Percentiles rank a stretch among this genome's conserved stretches.
phyloP scores from a whole-genome alignment of 1,140 invertebrate genomes.

The Agrilus planipennis region DNA sequence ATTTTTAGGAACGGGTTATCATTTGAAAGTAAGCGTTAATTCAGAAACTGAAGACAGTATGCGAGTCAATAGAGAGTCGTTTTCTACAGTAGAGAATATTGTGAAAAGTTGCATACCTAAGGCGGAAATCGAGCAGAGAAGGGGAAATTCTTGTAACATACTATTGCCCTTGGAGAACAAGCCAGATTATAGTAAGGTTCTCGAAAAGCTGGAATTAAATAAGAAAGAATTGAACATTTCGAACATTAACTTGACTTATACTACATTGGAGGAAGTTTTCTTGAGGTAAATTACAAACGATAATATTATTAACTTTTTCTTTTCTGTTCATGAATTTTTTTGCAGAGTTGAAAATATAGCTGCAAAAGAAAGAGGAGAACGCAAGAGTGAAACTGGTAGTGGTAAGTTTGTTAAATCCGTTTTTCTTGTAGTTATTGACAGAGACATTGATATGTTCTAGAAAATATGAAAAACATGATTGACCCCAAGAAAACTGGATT shows the following conservation, averaged over 20 bases:
- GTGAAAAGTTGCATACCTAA: slow-evolving; percentile 28
- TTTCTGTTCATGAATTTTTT: not conserved
- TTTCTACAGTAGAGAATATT: no score
- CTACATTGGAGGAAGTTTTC: slow-evolving; percentile 63
- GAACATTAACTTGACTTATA: slow-evolving; percentile 47
- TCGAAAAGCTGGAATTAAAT: slow-evolving; percentile 39
- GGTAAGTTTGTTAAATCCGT: no score
- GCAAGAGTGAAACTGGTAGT: no score
- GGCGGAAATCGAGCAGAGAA: slow-evolving; percentile 37
- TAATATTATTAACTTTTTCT: no score
- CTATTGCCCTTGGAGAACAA: slow-evolving; percentile 31
- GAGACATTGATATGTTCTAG: no score
- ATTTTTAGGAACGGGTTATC: slow-evolving; percentile 24
- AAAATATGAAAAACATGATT: no score
- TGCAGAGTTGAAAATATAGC: slow-evolving; percentile 1
- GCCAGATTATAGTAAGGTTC: slow-evolving; percentile 35
- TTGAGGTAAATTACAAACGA: slow-evolving; percentile 36
- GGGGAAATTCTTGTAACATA: slow-evolving; percentile 35
- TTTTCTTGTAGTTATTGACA: no score
- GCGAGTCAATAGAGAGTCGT: no score
- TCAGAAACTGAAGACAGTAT: no score
- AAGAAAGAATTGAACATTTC: slow-evolving; percentile 40
- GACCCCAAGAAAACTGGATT: no score
- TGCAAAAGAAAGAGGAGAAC: not conserved
- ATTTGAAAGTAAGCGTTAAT: no score